Conservation (phyloP, 2,888 invertebrate species). For the Machimus atricapillus region DNA sequence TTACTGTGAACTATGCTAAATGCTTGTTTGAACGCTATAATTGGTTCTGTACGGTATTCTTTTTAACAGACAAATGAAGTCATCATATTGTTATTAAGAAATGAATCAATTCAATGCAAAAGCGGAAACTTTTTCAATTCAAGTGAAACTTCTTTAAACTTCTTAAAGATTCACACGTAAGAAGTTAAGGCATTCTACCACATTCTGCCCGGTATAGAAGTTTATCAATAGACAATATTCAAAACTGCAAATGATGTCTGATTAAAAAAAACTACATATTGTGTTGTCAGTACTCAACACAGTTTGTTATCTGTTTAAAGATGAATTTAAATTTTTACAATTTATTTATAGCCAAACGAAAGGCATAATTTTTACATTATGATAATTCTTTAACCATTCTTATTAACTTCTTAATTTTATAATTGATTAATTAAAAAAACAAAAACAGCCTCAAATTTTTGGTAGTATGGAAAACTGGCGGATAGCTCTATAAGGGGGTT, state of each 20-base stretch:
- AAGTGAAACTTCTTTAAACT: background rate
- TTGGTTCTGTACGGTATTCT: background rate
- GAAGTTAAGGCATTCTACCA: background rate
- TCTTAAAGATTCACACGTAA: background rate
- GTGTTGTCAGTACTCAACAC: no score
- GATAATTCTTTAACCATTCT: no score
- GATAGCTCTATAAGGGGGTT: no score
- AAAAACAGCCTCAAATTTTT: no score
- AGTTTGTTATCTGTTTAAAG: no score
- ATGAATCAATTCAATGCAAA: background rate
- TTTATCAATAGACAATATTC: background rate
- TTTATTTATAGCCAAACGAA: no score
- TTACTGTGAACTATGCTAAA: background rate
- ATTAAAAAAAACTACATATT: background rate
- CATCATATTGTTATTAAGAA: background rate
- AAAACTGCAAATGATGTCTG: background rate
- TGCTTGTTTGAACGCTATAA: background rate
- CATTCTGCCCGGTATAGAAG: no score
- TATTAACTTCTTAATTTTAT: no score
- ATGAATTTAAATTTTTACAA: no score
- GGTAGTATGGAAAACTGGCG: no score
- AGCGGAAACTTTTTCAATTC: background rate
- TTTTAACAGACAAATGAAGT: background rate
- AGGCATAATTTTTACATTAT: no score
- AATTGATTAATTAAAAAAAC: no score